Evolutionary conservation across 1,140 invertebrate species (phyloP).

Genomic region (Brachionus rotundiformis): DNA sequence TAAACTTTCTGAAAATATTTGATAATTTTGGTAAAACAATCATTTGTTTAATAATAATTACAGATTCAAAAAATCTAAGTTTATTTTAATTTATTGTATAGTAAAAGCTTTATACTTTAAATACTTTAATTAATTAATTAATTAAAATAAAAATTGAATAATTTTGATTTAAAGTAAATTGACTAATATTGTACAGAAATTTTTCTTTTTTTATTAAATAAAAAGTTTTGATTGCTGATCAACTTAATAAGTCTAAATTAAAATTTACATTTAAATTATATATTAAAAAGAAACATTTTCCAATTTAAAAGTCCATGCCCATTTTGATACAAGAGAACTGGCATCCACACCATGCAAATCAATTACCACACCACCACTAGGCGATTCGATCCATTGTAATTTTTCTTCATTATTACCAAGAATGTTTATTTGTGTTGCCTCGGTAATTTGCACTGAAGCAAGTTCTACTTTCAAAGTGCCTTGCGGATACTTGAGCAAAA

Average conservation of each 20-base stretch:
- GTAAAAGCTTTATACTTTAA: too few relatives aligned
- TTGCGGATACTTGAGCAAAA: constrained; percentile 1
- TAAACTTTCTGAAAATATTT: too few relatives aligned
- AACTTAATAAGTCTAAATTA: neutral
- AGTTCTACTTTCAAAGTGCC: neutral
- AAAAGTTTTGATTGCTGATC: neutral
- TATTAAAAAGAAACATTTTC: neutral
- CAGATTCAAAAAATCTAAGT: too few relatives aligned
- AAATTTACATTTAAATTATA: neutral
- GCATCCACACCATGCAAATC: constrained; percentile 9
- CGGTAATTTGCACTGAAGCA: neutral
- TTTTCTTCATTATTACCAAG: constrained; percentile 10
- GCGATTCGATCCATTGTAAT: constrained; percentile 11
- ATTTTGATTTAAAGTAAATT: too few relatives aligned
- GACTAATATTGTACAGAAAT: too few relatives aligned
- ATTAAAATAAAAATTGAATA: too few relatives aligned
- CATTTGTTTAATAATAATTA: too few relatives aligned
- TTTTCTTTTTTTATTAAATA: too few relatives aligned
- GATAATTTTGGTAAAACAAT: too few relatives aligned
- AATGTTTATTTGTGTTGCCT: constrained; percentile 17
- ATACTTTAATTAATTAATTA: too few relatives aligned
- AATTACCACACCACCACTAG: constrained; percentile 24
- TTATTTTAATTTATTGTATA: too few relatives aligned
- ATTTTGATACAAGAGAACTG: neutral
- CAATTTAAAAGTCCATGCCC: constrained; percentile 46